phyloP scores from a whole-genome alignment of 2,113 vertebrate genomes.

The Peromyscus californicus region DNA sequence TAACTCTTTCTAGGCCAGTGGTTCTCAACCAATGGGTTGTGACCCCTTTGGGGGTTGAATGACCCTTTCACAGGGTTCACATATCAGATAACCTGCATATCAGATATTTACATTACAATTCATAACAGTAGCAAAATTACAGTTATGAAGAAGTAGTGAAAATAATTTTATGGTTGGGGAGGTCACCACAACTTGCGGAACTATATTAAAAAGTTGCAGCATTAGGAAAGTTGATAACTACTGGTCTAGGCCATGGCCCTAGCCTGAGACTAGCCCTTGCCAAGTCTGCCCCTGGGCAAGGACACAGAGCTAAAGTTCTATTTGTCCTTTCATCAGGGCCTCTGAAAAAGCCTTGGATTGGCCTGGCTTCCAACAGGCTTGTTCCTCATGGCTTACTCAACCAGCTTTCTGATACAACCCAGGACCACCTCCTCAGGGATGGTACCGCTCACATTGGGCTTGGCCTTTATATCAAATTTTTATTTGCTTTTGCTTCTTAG shows the following conservation, averaged over 20 bases:
- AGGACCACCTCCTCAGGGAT: background rate
- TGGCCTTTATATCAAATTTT: background rate
- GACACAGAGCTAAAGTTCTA: background rate
- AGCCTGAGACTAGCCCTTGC: background rate
- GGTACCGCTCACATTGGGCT: background rate
- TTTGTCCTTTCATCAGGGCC: background rate
- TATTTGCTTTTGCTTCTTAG: background rate
- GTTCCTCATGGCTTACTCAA: background rate
- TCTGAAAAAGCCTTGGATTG: background rate
- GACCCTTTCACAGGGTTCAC: background rate
- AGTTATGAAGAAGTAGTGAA: background rate
- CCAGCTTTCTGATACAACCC: background rate
- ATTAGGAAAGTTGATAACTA: background rate
- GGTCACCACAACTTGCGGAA: background rate
- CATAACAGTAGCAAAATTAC: background rate
- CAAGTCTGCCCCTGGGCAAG: background rate
- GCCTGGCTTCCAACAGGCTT: background rate
- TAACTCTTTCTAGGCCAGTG: background rate
- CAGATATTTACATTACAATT: background rate
- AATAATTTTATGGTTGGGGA: background rate
- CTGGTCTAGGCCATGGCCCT: background rate
- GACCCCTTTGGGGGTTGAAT: background rate
- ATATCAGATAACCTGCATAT: background rate
- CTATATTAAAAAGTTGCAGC: background rate
- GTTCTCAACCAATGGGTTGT: background rate